Conservation (phyloP, 1,140 invertebrate genomes). For the Leptinotarsa lineolata region DNA sequence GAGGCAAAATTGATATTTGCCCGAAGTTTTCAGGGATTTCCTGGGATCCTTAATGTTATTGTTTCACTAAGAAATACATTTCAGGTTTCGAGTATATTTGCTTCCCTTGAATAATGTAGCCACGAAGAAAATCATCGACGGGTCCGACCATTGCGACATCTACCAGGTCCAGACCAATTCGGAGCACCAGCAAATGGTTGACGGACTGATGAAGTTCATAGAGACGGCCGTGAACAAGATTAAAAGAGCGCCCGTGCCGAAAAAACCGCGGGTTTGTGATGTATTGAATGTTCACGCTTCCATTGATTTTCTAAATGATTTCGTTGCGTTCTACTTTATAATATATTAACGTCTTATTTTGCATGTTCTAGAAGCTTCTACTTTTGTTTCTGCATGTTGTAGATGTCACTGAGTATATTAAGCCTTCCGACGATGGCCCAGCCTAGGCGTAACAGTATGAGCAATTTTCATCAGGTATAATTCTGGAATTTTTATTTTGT, state of each 20-base stretch:
- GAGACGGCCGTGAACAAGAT: conserved; percentile 90
- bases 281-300: conserved; percentile 12
- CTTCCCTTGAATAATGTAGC: conserved; percentile 76
- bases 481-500: conserved; percentile 11
- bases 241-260: conserved; percentile 68
- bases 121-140: conserved; percentile 73
- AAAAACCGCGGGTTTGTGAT: conserved; percentile 66
- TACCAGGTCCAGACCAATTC: conserved; percentile 67
- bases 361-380: conserved; percentile 46
- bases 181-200: conserved; percentile 69
- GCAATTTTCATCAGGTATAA: conserved; percentile 51
- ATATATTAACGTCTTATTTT: conserved; percentile 36
- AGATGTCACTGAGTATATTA: conserved; percentile 56
- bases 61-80: not conserved
- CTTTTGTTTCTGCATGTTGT: conserved; percentile 53
- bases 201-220: conserved; percentile 84
- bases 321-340: not conserved
- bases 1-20: too few relatives aligned
- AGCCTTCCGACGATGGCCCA: conserved; percentile 50
- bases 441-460: conserved; percentile 56
- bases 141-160: conserved; percentile 77
- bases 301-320: not conserved
- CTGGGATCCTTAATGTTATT: too few relatives aligned
- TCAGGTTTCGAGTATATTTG: conserved; percentile 79
- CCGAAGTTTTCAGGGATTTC: too few relatives aligned